phyloP scores from a whole-genome alignment of 2,113 vertebrate species.

The Podilymbus podiceps region DNA sequence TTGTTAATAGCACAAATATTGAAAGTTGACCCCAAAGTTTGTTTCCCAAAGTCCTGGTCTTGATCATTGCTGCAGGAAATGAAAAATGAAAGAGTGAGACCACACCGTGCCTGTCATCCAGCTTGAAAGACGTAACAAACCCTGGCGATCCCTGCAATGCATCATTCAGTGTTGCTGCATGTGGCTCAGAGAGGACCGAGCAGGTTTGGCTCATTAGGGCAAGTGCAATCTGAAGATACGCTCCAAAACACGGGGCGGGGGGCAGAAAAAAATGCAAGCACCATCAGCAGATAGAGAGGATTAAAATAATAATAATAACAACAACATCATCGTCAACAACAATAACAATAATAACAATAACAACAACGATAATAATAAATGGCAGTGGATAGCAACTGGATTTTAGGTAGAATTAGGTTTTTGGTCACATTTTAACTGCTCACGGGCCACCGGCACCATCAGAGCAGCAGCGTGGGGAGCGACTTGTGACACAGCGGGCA shows the following conservation, averaged over 20 bases:
- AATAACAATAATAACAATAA: no score
- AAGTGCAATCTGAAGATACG: neutral
- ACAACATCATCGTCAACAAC: no score
- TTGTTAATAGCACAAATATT: neutral
- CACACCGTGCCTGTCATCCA: neutral
- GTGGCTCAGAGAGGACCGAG: neutral
- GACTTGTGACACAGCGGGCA: neutral
- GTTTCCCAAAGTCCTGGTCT: neutral
- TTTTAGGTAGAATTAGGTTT: neutral
- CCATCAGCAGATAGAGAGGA: neutral
- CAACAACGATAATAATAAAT: no score
- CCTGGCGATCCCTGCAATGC: neutral
- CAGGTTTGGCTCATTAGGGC: neutral
- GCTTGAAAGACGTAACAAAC: neutral
- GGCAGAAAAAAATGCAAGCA: neutral
- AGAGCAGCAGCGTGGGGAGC: neutral
- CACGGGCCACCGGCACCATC: fast-evolving
- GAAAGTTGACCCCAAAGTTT: neutral
- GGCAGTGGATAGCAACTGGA: neutral
- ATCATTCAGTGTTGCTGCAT: neutral
- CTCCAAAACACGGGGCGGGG: fast-evolving
- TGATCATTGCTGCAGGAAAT: neutral
- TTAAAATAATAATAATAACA: neutral
- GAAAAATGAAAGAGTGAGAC: neutral
- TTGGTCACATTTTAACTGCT: neutral